Evolutionary conservation across 2,797 vertebrate genomes (phyloP).

Genomic region (Semaprochilodus insignis): DNA sequence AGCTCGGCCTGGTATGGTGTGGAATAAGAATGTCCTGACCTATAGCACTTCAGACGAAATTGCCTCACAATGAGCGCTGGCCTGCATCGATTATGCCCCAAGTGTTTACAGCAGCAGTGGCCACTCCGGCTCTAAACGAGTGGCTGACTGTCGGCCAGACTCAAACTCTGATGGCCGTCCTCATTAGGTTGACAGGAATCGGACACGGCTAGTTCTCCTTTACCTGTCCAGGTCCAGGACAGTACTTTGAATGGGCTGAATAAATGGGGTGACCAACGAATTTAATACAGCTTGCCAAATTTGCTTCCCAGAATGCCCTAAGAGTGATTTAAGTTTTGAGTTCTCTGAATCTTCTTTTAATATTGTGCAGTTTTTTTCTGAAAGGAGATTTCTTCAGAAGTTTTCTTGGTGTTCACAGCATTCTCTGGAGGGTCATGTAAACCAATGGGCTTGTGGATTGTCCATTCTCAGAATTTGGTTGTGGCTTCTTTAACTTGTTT

Average conservation of each 20-base stretch:
- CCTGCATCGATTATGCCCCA: constrained; percentile 65
- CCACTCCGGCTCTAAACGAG: constrained; percentile 60
- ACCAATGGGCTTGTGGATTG: no score
- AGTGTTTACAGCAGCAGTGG: constrained; percentile 64
- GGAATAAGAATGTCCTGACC: constrained; percentile 70
- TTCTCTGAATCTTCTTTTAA: neutral
- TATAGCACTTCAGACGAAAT: constrained; percentile 66
- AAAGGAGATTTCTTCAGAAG: no score
- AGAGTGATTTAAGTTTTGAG: neutral
- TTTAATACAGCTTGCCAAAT: neutral
- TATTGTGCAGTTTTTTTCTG: neutral
- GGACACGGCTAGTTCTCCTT: constrained; percentile 21
- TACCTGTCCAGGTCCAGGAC: constrained; percentile 14
- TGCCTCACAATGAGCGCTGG: constrained; percentile 64
- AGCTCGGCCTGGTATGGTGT: constrained; percentile 58
- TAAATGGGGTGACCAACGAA: neutral
- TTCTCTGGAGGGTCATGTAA: neutral
- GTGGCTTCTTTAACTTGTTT: no score
- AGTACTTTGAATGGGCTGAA: neutral
- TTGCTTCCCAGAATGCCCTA: neutral
- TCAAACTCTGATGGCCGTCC: constrained; percentile 27
- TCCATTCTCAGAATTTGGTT: no score
- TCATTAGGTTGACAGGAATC: constrained; percentile 38
- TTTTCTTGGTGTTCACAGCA: neutral
- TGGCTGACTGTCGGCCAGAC: constrained; percentile 40